Percentiles rank a stretch among this genome's conserved stretches.
These are phyloP conservation scores for Bettongia penicillata DNA, from an alignment of 2,113 vertebrate genomes.

Conservation along the genomic window DNA sequence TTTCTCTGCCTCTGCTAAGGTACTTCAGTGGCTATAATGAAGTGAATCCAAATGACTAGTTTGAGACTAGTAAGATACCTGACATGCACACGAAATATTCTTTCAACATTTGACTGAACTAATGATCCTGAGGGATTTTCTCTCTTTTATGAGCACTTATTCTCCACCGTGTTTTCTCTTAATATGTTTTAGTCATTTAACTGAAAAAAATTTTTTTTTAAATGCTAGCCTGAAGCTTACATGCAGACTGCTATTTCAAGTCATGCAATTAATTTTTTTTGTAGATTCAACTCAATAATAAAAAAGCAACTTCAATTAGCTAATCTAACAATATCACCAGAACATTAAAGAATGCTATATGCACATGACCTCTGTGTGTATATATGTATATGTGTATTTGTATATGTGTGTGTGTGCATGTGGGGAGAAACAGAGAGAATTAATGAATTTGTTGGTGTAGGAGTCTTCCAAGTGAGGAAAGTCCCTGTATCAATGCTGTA, in stretches of 20 bases:
- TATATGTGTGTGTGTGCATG: too few relatives aligned
- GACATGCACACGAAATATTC: constrained; percentile 82
- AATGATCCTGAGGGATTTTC: constrained; percentile 77
- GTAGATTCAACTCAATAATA: background rate
- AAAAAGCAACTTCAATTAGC: background rate
- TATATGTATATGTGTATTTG: background rate
- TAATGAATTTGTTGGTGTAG: too few relatives aligned
- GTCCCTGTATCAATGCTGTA: too few relatives aligned
- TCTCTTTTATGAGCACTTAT: constrained; percentile 67
- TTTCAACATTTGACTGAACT: constrained; percentile 78
- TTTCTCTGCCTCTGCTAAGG: constrained; percentile 71
- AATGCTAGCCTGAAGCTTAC: constrained; percentile 44
- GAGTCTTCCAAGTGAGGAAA: too few relatives aligned
- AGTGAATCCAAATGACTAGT: constrained; percentile 83
- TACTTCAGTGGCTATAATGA: constrained; percentile 80
- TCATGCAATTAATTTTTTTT: background rate
- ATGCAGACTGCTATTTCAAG: constrained; percentile 32
- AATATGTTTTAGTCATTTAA: constrained; percentile 54
- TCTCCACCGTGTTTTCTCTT: constrained; percentile 71
- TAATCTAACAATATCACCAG: background rate
- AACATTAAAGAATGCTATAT: background rate
- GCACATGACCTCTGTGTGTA: background rate
- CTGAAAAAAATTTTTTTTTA: constrained; percentile 69
- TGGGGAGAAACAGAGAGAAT: too few relatives aligned
- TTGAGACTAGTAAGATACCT: constrained; percentile 78